Evolutionary conservation across 2,113 vertebrate genomes (phyloP), one percentile per base, ranked within the genome.

Genomic region (Neolamprologus sp.): DNA sequence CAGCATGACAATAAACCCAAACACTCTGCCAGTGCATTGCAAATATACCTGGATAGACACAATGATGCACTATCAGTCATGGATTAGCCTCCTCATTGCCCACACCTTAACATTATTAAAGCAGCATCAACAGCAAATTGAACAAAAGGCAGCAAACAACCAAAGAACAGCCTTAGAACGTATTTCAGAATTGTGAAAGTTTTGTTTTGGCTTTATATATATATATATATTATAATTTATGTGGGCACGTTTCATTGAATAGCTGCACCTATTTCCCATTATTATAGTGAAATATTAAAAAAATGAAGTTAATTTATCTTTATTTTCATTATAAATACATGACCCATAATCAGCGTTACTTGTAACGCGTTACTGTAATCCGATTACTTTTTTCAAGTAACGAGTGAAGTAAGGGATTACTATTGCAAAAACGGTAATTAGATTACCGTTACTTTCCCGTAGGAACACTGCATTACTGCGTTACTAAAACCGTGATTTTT

Each of bases 31-130:
- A 63, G 1, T 33, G 28, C 28, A 33, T 33, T 63, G 9, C 28
- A 63, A 63, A 33, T 33, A 11, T 33, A 63, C 2, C 28, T 60
- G 9, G 9, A 60, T 33, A 63, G 58, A 63, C 9, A 60, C 57
- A 63, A 33, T 63, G 5, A 63, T 11, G 58, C 3, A 60, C 58
- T 2, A 30, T 63, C 3, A 0, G 17, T n/a, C 60, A 65, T 65
- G 60, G 4, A 65, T 65, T 35, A 11, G 60, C 30, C 30, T 35
- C 30, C 58, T n/a, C 17, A 65, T 35, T n/a, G 0, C 3, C 0
- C 30, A 35, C 1, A 65, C 10, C 3, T n/a, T 35, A 65, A 65
- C 17, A 65, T 65, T 65, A 30, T n/a, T 65, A 35, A 37, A 65
- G 1, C 1, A 65, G 17, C 2, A 30, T 63, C 30, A 35, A 2